Percentiles rank a stretch among this genome's conserved stretches.
Evolutionary conservation across 2,113 vertebrate genomes (phyloP).

Genomic region (Myrmecophaga tridactyla): DNA sequence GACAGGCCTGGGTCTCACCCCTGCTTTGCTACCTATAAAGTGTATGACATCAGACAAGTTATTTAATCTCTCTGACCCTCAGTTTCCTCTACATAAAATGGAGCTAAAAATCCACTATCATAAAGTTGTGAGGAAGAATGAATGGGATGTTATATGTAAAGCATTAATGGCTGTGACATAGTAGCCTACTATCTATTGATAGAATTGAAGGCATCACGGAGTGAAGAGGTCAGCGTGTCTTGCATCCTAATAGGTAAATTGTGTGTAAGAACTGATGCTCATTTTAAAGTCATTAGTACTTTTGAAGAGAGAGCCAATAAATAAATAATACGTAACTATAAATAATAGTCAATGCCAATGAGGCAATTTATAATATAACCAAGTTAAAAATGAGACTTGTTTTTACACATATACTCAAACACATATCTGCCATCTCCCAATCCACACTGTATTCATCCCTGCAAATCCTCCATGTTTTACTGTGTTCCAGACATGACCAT

Average conservation of each 20-base stretch:
- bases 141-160: not conserved
- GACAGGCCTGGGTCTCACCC: not conserved
- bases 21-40: not conserved
- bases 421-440: not conserved
- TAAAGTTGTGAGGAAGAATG: not conserved
- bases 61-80: not conserved
- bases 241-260: not conserved
- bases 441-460: not conserved
- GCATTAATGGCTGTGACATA: not conserved
- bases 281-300: not conserved
- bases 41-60: not conserved
- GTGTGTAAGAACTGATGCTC: not conserved
- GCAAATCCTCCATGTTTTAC: not conserved
- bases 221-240: not conserved
- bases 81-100: not conserved
- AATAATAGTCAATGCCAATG: not conserved
- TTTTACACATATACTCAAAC: not conserved
- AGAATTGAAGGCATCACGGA: not conserved
- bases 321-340: not conserved
- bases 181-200: not conserved
- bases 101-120: not conserved
- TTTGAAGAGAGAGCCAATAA: not conserved
- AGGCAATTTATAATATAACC: not conserved
- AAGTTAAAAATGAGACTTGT: not conserved
- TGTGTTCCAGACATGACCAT: slow-evolving; percentile 56